A percentile compares a stretch with the other conserved stretches of the same genome.
Evolutionary conservation across 2,888 invertebrate genomes (phyloP).

Genomic region (Allacma fusca): DNA sequence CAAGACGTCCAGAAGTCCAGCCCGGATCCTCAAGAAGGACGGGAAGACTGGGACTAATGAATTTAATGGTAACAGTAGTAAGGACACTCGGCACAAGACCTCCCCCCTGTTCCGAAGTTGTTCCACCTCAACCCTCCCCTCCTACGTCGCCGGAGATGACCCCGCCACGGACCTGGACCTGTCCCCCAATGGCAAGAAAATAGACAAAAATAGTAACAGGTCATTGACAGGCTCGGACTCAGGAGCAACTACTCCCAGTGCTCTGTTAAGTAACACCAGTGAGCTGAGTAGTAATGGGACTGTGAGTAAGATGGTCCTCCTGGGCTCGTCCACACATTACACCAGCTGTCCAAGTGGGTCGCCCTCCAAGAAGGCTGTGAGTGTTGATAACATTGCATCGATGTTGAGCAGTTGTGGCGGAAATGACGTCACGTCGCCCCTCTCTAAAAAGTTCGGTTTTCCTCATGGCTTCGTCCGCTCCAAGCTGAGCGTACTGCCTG

Average conservation of each 20-base stretch:
- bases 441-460: conserved; percentile 68
- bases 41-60: not conserved
- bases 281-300: not conserved
- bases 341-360: conserved; percentile 59
- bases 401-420: conserved; percentile 52
- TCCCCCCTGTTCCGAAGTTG: conserved; percentile 75
- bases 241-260: not conserved
- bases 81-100: conserved; percentile 44
- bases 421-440: conserved; percentile 49
- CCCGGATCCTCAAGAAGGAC: conserved; percentile 36
- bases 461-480: conserved; percentile 81
- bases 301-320: conserved; percentile 13
- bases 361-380: conserved; percentile 73
- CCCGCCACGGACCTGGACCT: conserved; percentile 78
- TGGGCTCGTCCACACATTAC: conserved; percentile 16
- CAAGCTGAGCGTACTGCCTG: conserved; percentile 78
- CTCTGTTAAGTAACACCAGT: not conserved
- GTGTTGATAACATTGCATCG: conserved; percentile 75
- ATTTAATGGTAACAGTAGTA: conserved; percentile 13
- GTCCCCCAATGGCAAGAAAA: conserved; percentile 17
- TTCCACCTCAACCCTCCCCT: conserved; percentile 78
- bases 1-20: conserved; percentile 50
- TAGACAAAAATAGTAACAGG: not conserved
- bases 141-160: conserved; percentile 79
- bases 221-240: not conserved